These are phyloP conservation scores for Osmoderma eremita DNA, from an alignment of 2,888 invertebrate genomes.

Conservation along the genomic window DNA sequence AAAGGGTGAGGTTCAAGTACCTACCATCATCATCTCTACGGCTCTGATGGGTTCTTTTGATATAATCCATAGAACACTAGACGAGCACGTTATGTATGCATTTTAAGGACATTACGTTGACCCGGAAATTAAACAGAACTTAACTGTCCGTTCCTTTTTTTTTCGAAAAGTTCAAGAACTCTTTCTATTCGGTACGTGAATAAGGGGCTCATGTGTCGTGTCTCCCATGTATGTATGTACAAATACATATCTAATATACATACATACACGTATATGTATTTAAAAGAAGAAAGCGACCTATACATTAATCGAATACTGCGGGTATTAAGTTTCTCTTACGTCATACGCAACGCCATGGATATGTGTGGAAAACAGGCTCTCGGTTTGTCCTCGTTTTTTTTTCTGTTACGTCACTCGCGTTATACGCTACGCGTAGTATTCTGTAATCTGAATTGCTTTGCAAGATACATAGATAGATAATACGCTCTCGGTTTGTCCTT, in stretches of 20 bases:
- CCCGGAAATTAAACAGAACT: constrained; percentile 36
- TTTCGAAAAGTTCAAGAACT: constrained; percentile 26
- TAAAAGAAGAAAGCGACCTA: neutral
- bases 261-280: neutral
- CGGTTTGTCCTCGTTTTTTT: constrained; percentile 1
- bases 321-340: constrained; percentile 14
- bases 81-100: neutral
- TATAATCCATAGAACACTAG: neutral
- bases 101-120: constrained; percentile 3
- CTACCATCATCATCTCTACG: neutral
- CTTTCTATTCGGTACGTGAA: constrained; percentile 1
- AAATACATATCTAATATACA: neutral
- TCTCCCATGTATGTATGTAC: neutral
- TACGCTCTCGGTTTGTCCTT: too few species aligned
- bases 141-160: constrained; percentile 32
- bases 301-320: neutral
- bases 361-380: constrained; percentile 6
- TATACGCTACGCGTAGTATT: too few species aligned
- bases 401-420: neutral
- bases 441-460: too few species aligned
- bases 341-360: neutral
- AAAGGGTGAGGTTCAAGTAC: constrained; percentile 4
- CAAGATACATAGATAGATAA: too few species aligned
- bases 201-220: neutral
- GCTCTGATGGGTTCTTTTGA: neutral